These are phyloP conservation scores for Pedetes capensis DNA, from an alignment of 2,113 vertebrate genomes.

Conservation along the genomic window DNA sequence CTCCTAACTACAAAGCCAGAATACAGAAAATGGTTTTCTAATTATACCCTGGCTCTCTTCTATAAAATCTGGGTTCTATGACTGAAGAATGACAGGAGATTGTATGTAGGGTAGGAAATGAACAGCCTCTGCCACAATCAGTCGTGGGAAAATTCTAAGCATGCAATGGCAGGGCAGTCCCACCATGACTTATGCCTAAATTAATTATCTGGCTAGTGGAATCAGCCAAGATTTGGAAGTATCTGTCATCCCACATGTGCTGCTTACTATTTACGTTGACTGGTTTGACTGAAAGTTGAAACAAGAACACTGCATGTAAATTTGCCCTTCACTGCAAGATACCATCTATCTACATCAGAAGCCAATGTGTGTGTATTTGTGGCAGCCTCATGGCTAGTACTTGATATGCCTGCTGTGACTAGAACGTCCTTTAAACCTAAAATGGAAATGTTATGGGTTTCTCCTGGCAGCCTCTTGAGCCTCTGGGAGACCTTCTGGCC, in stretches of 20 bases:
- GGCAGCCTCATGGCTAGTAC: neutral
- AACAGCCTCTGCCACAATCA: neutral
- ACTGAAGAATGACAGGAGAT: neutral
- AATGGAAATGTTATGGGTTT: slow-evolving; percentile 49
- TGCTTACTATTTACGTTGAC: neutral
- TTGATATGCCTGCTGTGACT: neutral
- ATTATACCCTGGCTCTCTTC: neutral
- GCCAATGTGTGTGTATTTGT: neutral
- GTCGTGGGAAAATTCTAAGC: neutral
- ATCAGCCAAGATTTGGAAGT: slow-evolving; percentile 45
- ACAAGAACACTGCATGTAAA: neutral
- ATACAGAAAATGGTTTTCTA: neutral
- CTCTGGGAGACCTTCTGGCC: slow-evolving; percentile 53
- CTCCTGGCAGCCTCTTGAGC: slow-evolving; percentile 44
- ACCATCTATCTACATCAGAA: neutral
- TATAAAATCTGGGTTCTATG: neutral
- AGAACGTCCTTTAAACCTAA: slow-evolving; percentile 53
- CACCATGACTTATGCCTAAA: slow-evolving; percentile 25
- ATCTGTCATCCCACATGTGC: neutral
- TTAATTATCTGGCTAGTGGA: slow-evolving; percentile 12
- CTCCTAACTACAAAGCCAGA: neutral
- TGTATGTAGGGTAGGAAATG: neutral
- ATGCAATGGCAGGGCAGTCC: neutral
- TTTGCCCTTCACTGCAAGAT: neutral
- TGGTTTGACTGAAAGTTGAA: slow-evolving; percentile 35